Evolutionary conservation across 2,888 invertebrate genomes (phyloP), one percentile per base, ranked within the genome.

Genomic region (Orthonevra nobilis): DNA sequence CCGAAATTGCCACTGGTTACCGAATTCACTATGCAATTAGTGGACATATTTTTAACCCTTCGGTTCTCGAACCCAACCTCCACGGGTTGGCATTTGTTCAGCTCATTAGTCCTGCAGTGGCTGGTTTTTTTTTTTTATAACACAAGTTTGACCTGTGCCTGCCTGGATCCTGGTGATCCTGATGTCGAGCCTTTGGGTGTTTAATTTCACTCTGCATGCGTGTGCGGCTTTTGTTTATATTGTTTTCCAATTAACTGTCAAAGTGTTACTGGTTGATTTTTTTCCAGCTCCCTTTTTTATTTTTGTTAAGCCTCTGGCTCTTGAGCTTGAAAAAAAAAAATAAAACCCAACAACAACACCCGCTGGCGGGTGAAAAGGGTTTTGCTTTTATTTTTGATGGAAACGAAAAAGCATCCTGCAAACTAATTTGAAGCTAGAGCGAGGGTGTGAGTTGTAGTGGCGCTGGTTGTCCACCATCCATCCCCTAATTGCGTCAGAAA

Each of bases 181-280:
- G n/a, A n/a, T n/a, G n/a, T n/a, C n/a, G n/a, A n/a, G n/a, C n/a
- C 42, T 50, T 12, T 44, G 70, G 70, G 42, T 61, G 61, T 70
- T 70, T 61, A 61, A 70, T 70, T 60, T 70, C 63, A 50, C 58
- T 6, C 28, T 50, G 44, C 52, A 64, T 73, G 36, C 68, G 54
- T 68, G 5, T 5, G 23, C 5, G 23, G 36, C 58, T 34, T 64
- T 40, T 48, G 52, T 77, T 77, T 50, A 72, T 79, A 79, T 79
- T 79, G 79, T 79, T 79, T 79, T 79, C 66, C 79, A 73, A 79
- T 79, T 79, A 79, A 61, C 73, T 68, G 73, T 44, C 66, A 61
- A 60, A 64, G 66, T 73, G 79, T 61, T 73, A 54, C 54, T 77
- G 58, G 64, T 23, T 30, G n/a, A n/a, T n/a, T n/a, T n/a, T n/a